Evolutionary conservation across 2,797 vertebrate species (phyloP).

Genomic region (Rhyacichthys aspro): DNA sequence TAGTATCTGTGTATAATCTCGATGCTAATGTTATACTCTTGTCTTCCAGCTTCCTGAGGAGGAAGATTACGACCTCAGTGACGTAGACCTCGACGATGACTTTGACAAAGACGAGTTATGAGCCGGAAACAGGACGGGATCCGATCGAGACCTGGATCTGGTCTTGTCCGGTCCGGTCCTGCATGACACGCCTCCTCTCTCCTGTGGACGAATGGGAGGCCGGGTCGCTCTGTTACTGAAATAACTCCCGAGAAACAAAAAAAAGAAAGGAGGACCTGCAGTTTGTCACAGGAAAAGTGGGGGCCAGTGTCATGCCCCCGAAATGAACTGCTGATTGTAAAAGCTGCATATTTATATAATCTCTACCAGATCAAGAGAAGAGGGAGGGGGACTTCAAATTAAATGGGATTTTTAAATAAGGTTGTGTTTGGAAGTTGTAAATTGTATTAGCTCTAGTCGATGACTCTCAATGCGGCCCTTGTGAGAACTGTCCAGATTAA

Average conservation of each 20-base stretch:
- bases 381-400: constrained; percentile 9
- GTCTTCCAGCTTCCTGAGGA: constrained; percentile 88
- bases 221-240: constrained; percentile 72
- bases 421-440: too few species aligned
- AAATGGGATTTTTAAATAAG: too few species aligned
- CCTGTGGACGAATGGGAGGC: constrained; percentile 79
- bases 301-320: constrained; percentile 23
- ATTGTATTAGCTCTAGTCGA: too few species aligned
- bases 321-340: constrained; percentile 54
- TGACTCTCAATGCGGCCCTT: constrained; percentile 40
- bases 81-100: constrained; percentile 92
- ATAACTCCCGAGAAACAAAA: constrained; percentile 53
- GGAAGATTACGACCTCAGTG: constrained; percentile 96
- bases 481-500: too few species aligned
- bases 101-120: constrained; percentile 89
- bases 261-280: constrained; percentile 55
- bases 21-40: background rate
- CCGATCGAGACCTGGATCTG: constrained; percentile 35
- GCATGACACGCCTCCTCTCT: constrained; percentile 69
- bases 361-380: constrained; percentile 29
- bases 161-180: constrained; percentile 51
- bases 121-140: constrained; percentile 56
- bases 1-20: background rate
- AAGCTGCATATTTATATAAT: constrained; percentile 49
- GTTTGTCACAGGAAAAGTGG: constrained; percentile 52